Conservation (phyloP, 2,888 invertebrate species). For the Adelognathus sp. region DNA sequence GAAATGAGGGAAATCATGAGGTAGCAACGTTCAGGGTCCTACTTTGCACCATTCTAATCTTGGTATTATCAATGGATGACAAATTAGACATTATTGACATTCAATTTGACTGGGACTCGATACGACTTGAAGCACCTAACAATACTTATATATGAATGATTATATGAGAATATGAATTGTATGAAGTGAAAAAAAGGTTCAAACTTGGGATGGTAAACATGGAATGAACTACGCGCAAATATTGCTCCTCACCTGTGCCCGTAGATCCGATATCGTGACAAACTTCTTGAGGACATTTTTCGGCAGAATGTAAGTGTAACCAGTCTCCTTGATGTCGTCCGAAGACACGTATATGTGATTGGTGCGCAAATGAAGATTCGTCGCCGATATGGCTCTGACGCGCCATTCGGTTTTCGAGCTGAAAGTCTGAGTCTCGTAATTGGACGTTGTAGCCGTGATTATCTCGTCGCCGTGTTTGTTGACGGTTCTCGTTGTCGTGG, state of each 20-base stretch:
- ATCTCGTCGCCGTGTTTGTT: constrained; percentile 99
- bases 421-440: constrained; percentile 99
- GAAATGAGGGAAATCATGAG: no score
- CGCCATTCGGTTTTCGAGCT: constrained; percentile 99
- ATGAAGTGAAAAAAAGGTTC: no score
- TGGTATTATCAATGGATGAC: no score
- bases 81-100: no score
- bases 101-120: no score
- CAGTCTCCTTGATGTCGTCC: constrained; percentile 99
- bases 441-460: constrained; percentile 98
- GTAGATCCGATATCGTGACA: constrained; percentile 98
- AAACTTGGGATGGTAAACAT: no score
- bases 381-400: constrained; percentile 98
- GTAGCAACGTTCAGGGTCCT: no score
- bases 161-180: no score
- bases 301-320: constrained; percentile 96
- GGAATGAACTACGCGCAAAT: no score
- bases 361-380: constrained; percentile 97
- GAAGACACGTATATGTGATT: constrained; percentile 99
- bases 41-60: no score
- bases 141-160: no score
- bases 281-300: constrained; percentile 99
- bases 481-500: constrained; percentile 98
- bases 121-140: no score
- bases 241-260: constrained; percentile 89